These are phyloP conservation scores for Heliconius eleuchia DNA, from an alignment of 1,140 invertebrate genomes.

Conservation along the genomic window DNA sequence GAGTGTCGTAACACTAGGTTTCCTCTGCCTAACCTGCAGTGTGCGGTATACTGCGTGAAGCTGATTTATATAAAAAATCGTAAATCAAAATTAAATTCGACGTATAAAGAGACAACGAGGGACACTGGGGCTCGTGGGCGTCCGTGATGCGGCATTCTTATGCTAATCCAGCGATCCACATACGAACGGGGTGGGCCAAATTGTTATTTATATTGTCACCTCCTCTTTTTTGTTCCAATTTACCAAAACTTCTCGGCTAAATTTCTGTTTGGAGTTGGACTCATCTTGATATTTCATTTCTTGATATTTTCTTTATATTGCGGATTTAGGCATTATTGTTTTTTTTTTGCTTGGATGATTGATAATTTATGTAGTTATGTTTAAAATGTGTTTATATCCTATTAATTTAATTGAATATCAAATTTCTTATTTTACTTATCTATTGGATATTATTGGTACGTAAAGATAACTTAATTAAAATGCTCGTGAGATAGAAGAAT, in stretches of 20 bases:
- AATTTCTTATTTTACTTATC: not conserved
- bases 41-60: no score
- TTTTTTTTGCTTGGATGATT: not conserved
- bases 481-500: not conserved
- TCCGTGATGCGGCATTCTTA: slow-evolving; percentile 73
- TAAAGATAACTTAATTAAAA: not conserved
- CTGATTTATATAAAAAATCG: slow-evolving; percentile 49
- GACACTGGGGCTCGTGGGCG: slow-evolving; percentile 63
- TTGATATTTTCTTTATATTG: not conserved
- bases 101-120: slow-evolving; percentile 76
- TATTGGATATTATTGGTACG: not conserved
- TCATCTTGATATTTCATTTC: slow-evolving; percentile 45
- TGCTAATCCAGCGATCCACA: slow-evolving; percentile 77
- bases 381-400: not conserved
- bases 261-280: slow-evolving; percentile 64
- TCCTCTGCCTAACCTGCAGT: no score
- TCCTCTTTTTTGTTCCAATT: slow-evolving; percentile 72
- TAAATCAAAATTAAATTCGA: slow-evolving; percentile 81
- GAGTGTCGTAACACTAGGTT: no score
- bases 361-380: not conserved
- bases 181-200: slow-evolving; percentile 79
- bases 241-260: slow-evolving; percentile 60
- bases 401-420: not conserved
- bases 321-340: not conserved
- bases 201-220: slow-evolving; percentile 81